A percentile compares a stretch with the other conserved stretches of the same genome.
phyloP scores from a whole-genome alignment of 2,113 vertebrate species.

The Charadrius vociferus region DNA sequence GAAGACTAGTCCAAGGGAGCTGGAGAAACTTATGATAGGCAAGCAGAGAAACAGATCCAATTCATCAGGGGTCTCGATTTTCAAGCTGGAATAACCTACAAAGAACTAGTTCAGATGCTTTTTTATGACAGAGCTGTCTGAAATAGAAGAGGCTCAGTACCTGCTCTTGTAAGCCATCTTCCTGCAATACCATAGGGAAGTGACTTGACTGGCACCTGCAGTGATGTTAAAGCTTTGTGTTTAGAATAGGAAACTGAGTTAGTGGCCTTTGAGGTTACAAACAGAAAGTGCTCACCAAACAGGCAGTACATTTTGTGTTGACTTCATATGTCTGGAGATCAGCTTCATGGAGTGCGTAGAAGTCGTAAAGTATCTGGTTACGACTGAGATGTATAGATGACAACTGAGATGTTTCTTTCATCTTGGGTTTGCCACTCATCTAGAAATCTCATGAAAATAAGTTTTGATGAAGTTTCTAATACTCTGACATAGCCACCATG shows the following conservation, averaged over 20 bases:
- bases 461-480: neutral
- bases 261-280: neutral
- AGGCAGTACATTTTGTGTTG: neutral
- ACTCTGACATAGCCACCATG: neutral
- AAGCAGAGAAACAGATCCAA: no score
- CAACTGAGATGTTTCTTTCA: neutral
- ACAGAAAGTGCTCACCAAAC: neutral
- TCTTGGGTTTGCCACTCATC: neutral
- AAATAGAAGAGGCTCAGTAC: no score
- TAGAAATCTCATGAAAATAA: neutral
- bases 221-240: neutral
- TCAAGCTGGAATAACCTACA: no score
- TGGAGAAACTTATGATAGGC: no score
- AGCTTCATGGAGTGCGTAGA: neutral
- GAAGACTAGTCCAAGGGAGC: no score
- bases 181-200: neutral
- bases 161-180: no score
- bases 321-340: neutral
- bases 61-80: no score
- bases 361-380: neutral
- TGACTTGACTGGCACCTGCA: neutral
- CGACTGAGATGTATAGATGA: neutral
- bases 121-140: no score
- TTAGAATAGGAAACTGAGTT: neutral
- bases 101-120: no score